Conservation (phyloP, 2,113 vertebrate genomes). For the Apteryx mantelli region DNA sequence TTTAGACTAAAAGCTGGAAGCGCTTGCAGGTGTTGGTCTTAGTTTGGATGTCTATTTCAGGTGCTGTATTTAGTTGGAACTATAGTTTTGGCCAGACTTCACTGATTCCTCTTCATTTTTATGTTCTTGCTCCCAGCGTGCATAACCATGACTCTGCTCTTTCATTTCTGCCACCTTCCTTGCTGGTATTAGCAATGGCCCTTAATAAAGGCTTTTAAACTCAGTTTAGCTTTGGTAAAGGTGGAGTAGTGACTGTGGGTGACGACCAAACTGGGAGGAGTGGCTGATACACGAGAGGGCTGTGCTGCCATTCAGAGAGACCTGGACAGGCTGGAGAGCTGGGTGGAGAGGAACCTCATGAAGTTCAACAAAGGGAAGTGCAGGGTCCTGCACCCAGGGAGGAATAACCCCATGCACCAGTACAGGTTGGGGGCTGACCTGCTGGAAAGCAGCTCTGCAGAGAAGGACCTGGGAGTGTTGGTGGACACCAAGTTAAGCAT, state of each 20-base stretch:
- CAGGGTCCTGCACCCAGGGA: no score
- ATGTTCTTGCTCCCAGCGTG: not conserved
- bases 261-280: no score
- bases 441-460: no score
- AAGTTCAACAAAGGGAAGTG: no score
- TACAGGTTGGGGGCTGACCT: no score
- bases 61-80: not conserved
- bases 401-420: no score
- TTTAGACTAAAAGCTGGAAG: not conserved
- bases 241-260: not conserved
- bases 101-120: not conserved
- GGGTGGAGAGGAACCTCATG: no score
- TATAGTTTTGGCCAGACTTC: not conserved
- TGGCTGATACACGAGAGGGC: no score
- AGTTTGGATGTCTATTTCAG: not conserved
- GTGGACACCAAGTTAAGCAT: no score
- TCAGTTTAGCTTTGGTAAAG: not conserved
- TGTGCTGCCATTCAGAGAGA: no score
- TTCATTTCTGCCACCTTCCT: not conserved
- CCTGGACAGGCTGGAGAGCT: no score
- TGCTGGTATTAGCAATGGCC: not conserved
- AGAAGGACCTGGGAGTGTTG: no score
- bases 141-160: not conserved
- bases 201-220: not conserved
- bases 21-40: not conserved